A percentile compares a stretch with the other conserved stretches of the same genome.
Evolutionary conservation across 2,797 vertebrate genomes (phyloP).

Genomic region (Agapornis canus): DNA sequence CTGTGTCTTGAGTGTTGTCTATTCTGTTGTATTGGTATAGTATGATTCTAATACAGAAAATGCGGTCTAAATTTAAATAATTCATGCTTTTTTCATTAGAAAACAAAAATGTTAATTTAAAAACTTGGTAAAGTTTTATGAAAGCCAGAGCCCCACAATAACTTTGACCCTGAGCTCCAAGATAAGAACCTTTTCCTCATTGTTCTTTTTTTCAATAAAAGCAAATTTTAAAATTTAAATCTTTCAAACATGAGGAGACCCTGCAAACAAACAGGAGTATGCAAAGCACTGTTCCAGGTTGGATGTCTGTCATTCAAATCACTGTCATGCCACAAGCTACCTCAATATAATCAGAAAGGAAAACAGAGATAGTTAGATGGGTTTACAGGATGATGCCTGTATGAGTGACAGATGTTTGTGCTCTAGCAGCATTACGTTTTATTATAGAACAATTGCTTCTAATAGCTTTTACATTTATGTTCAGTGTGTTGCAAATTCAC

Average conservation of each 20-base stretch:
- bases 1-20: constrained; percentile 40
- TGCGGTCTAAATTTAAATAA: constrained; percentile 61
- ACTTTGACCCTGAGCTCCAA: constrained; percentile 39
- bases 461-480: constrained; percentile 70
- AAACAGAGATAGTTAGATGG: constrained; percentile 59
- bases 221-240: constrained; percentile 71
- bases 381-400: constrained; percentile 65
- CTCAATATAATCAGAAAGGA: constrained; percentile 63
- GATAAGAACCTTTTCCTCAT: constrained; percentile 12
- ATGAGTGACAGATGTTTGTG: constrained; percentile 74
- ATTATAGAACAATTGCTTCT: constrained; percentile 74
- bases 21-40: constrained; percentile 16
- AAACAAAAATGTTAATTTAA: constrained; percentile 72
- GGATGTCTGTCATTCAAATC: constrained; percentile 69
- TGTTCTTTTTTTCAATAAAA: constrained; percentile 61
- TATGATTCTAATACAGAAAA: constrained; percentile 39
- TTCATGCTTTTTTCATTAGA: constrained; percentile 73
- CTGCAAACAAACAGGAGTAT: constrained; percentile 68
- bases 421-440: constrained; percentile 65
- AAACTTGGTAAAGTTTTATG: constrained; percentile 76
- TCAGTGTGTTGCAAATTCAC: constrained; percentile 63
- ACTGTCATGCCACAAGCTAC: constrained; percentile 54
- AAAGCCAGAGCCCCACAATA: constrained; percentile 58
- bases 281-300: background rate
- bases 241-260: constrained; percentile 32